Evolutionary conservation across 2,888 invertebrate species (phyloP), one percentile per base, ranked within the genome.

Genomic region (Dastarcus helophoroides): DNA sequence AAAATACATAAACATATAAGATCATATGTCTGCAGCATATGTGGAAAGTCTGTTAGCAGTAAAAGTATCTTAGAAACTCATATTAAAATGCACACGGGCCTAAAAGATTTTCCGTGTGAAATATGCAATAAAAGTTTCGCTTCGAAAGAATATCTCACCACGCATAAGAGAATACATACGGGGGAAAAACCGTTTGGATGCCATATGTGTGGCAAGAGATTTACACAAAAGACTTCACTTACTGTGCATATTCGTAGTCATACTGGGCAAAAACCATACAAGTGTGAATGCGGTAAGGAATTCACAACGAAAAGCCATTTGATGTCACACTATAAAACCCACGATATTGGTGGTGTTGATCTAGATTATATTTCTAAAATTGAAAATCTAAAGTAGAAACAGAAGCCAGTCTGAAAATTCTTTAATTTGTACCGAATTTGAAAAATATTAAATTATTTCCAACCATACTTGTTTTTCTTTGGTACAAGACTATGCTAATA

Each of bases 271-370:
- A 60, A 60, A 32, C 58, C 71, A 10, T 69, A 68, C 37, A 61
- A 70, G 3, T 73, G 73, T 35, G 61, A 62, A 7, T 73, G 73
- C 24, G 68, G 65, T 0, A 68, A 67, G 32, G 65, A 68, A 2
- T 73, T 73, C 32, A 67, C 72, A 2, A 72, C 71, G 26, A 60
- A 64, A 12, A 67, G 71, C 1, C 71, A 71, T 33, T 49, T 71
- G 31, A 73, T 72, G 43, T 49, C 67, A 3, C 74, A 73, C 44
- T 54, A 67, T 43, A 63, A 64, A 24, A 64, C 65, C 0, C 69
- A 70, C 42, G 68, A 70, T 50, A 50, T 61, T 0, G 56, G 51
- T 9, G 51, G 54, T 3, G 51, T 54, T 0, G 53, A 54, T 41
- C 48, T 54, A 33, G 52, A 53, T 31, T 52, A 51, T 35, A 50